Evolutionary conservation across 2,113 vertebrate genomes (phyloP).

Genomic region (Antennarius striatus): DNA sequence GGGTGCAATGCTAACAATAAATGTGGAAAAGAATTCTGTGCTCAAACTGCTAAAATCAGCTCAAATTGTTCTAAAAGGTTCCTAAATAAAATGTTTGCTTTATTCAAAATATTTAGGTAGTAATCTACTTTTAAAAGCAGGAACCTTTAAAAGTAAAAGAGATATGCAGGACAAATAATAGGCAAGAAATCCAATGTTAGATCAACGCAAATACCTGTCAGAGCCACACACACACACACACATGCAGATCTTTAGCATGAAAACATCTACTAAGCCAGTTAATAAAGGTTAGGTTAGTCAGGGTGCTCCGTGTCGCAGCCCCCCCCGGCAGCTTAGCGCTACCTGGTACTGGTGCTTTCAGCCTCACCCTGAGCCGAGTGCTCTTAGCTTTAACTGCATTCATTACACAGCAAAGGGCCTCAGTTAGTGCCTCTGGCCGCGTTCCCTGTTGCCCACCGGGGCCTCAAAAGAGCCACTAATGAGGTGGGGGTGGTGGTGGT

Average conservation of each 20-base stretch:
- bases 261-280: conserved; percentile 5
- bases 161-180: neutral
- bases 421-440: conserved; percentile 39
- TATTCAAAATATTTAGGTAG: too few species aligned
- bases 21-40: conserved; percentile 15
- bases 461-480: conserved; percentile 63
- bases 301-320: neutral
- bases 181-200: neutral
- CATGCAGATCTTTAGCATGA: neutral
- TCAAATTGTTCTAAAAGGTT: neutral
- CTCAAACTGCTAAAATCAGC: neutral
- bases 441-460: conserved; percentile 42
- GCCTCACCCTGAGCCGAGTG: conserved; percentile 16
- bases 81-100: neutral
- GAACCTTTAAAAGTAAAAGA: too few species aligned
- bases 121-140: too few species aligned
- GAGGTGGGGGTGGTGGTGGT: conserved; percentile 43
- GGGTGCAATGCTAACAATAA: conserved; percentile 1
- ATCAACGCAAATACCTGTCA: neutral
- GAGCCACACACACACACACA: neutral
- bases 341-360: conserved; percentile 47
- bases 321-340: conserved; percentile 8
- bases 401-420: conserved; percentile 50
- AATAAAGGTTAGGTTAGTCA: neutral
- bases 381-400: conserved; percentile 44